Conservation (phyloP, 2,888 invertebrate species). For the Drosophila diplacantha region DNA sequence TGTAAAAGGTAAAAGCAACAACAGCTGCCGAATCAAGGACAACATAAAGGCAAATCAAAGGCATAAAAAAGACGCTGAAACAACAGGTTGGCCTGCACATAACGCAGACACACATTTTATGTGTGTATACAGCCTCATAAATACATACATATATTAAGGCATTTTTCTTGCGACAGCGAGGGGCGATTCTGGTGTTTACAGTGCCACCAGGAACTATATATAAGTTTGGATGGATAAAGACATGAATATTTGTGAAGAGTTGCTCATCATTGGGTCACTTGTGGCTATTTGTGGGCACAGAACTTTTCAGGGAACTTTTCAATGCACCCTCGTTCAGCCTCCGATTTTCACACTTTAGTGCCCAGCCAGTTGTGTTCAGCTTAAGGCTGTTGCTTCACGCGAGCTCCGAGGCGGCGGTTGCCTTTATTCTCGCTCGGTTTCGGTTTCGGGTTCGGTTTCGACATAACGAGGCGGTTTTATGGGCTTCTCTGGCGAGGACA, state of each 20-base stretch:
- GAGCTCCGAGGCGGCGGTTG: neutral
- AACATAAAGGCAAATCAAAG: slow-evolving; percentile 38
- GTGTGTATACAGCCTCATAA: slow-evolving; percentile 16
- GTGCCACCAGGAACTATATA: neutral
- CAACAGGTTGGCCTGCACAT: slow-evolving; percentile 51
- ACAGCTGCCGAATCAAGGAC: slow-evolving; percentile 7
- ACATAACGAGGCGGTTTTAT: slow-evolving; percentile 39
- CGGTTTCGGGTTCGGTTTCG: slow-evolving; percentile 7
- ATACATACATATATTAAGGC: slow-evolving; percentile 24
- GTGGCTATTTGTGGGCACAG: neutral
- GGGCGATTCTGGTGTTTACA: neutral
- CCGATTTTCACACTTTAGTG: slow-evolving; percentile 30
- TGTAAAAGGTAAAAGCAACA: slow-evolving; percentile 8
- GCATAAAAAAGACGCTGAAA: slow-evolving; percentile 35
- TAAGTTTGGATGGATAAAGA: no score
- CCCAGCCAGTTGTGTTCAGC: slow-evolving; percentile 14
- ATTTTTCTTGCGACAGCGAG: slow-evolving; percentile 6
- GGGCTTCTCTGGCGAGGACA: slow-evolving; percentile 16
- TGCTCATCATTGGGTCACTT: neutral
- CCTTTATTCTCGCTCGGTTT: slow-evolving; percentile 11
- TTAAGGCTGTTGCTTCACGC: slow-evolving; percentile 12
- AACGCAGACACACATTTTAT: slow-evolving; percentile 14
- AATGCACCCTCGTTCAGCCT: slow-evolving; percentile 4
- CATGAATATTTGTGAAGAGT: no score
- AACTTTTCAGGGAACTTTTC: neutral